A percentile compares a stretch with the other conserved stretches of the same genome.
Conservation (phyloP, 2,888 invertebrate species). For the Mesorhabditis spiculigera region DNA sequence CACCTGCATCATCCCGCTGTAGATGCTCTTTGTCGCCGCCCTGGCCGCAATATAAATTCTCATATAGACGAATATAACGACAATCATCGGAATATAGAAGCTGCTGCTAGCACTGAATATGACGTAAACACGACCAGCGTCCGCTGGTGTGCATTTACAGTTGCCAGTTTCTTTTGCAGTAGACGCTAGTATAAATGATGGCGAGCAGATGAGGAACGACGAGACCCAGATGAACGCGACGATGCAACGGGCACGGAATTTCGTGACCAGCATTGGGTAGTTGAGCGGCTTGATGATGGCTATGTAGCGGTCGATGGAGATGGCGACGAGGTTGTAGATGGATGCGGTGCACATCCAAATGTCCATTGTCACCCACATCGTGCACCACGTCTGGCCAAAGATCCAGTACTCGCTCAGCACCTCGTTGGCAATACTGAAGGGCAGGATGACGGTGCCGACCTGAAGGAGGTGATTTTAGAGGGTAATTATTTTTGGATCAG, state of each 20-base stretch:
- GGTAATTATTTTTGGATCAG: not conserved
- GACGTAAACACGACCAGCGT: slow-evolving; percentile 84
- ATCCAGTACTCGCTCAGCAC: slow-evolving; percentile 80
- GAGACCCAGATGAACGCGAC: slow-evolving; percentile 81
- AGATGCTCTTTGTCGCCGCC: slow-evolving; percentile 55
- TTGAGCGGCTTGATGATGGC: slow-evolving; percentile 93
- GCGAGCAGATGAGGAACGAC: slow-evolving; percentile 92
- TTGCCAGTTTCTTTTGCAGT: slow-evolving; percentile 34
- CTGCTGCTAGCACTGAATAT: slow-evolving; percentile 82
- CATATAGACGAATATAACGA: slow-evolving; percentile 97
- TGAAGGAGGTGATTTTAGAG: slow-evolving; percentile 22
- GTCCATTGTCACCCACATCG: slow-evolving; percentile 85
- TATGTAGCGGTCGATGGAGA: slow-evolving; percentile 82
- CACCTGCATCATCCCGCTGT: slow-evolving; percentile 57
- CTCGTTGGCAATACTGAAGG: slow-evolving; percentile 91
- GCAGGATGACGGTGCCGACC: slow-evolving; percentile 89
- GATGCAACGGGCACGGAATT: slow-evolving; percentile 54
- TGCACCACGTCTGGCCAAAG: slow-evolving; percentile 89
- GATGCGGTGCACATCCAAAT: slow-evolving; percentile 99
- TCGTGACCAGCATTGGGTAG: slow-evolving; percentile 81
- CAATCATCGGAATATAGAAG: slow-evolving; percentile 94
- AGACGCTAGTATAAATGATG: slow-evolving; percentile 70
- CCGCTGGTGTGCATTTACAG: slow-evolving; percentile 81
- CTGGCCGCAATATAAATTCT: slow-evolving; percentile 85
- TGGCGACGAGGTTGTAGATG: slow-evolving; percentile 90